A percentile compares a stretch with the other conserved stretches of the same genome.
Conservation (phyloP, 2,888 invertebrate genomes). For the Psylliodes chrysocephalus region DNA sequence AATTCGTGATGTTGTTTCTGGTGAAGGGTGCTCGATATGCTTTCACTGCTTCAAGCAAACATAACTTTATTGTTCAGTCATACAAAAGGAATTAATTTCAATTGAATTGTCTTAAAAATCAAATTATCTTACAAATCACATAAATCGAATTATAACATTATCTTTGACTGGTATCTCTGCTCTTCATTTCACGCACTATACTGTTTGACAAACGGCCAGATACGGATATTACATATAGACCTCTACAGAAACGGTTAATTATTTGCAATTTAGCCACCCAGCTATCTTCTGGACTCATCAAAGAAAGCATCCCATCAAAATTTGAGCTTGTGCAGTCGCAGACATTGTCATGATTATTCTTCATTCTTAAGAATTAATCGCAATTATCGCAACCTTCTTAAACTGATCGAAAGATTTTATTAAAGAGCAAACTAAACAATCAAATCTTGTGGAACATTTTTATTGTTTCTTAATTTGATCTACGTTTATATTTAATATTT, state of each 20-base stretch:
- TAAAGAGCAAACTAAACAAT: constrained; percentile 78
- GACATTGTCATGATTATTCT: constrained; percentile 95
- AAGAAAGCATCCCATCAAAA: constrained; percentile 96
- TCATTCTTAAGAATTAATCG: constrained; percentile 95
- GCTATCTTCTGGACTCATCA: constrained; percentile 97
- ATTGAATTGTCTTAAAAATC: too few species aligned
- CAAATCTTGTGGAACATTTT: constrained; percentile 78
- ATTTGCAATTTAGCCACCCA: constrained; percentile 99
- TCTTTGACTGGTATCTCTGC: constrained; percentile 88
- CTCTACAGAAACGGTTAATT: constrained; percentile 89
- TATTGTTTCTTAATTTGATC: too few species aligned
- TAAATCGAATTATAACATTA: too few species aligned
- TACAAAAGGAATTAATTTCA: too few species aligned
- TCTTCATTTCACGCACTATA: constrained; percentile 89
- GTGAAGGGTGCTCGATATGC: too few species aligned
- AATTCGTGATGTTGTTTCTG: too few species aligned
- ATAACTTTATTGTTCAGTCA: too few species aligned
- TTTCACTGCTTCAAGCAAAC: too few species aligned
- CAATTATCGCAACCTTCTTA: constrained; percentile 99
- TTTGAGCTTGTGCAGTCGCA: constrained; percentile 98
- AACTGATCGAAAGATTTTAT: constrained; percentile 94
- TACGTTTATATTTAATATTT: too few species aligned
- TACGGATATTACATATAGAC: constrained; percentile 96
- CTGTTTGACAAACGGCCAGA: constrained; percentile 91
- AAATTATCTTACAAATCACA: too few species aligned